Evolutionary conservation across 2,797 vertebrate genomes (phyloP).

Genomic region (Gephyroberyx darwinii): DNA sequence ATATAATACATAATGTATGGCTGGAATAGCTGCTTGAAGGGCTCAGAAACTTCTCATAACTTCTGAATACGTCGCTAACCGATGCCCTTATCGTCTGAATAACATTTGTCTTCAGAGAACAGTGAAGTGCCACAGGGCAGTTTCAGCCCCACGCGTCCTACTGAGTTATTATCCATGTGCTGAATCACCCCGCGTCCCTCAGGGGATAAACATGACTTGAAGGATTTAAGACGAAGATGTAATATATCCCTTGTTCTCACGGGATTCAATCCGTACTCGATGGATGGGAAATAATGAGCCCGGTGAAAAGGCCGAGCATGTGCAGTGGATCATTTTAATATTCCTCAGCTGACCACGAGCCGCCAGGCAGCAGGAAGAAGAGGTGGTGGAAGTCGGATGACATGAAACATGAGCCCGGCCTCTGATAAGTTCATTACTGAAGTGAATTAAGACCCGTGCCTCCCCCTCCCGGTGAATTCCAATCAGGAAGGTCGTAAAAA

Average conservation of each 20-base stretch:
- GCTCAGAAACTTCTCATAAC: conserved; percentile 4
- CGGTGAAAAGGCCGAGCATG: conserved; percentile 3
- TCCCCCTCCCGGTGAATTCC: conserved; percentile 29
- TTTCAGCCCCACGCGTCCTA: neutral
- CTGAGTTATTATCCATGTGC: neutral
- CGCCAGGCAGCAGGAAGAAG: neutral
- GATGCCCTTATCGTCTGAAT: neutral
- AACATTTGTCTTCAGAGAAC: conserved; percentile 5
- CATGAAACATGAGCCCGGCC: conserved; percentile 43
- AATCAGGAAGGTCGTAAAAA: conserved; percentile 50
- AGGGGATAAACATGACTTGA: conserved; percentile 8
- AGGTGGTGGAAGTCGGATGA: conserved; percentile 2
- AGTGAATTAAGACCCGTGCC: conserved; percentile 24
- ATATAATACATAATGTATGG: conserved; percentile 16
- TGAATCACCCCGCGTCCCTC: conserved; percentile 15
- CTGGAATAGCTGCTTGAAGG: conserved; percentile 5
- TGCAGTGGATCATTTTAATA: conserved; percentile 36
- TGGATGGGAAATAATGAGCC: conserved; percentile 23
- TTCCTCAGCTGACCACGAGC: conserved; percentile 28
- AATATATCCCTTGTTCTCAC: neutral
- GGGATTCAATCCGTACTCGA: conserved; percentile 1
- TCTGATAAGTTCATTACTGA: conserved; percentile 41
- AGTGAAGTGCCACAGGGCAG: neutral
- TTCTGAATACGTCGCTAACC: neutral
- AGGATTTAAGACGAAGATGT: conserved; percentile 8